Evolutionary conservation across 2,888 invertebrate species (phyloP).

Genomic region (Mythimna impura): DNA sequence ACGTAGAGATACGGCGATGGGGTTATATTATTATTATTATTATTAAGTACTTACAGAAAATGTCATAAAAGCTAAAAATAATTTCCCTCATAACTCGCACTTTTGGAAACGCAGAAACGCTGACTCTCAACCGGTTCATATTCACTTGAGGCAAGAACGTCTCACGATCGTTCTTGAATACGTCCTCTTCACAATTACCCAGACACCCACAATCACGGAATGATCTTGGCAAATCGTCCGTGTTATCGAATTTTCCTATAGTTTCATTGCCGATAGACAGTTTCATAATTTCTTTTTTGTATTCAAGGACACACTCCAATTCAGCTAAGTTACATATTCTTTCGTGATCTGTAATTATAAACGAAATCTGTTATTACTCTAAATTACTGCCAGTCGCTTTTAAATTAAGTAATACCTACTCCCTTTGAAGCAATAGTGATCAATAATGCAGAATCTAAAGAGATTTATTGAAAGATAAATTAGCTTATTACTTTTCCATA

Average conservation of each 20-base stretch:
- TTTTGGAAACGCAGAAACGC: constrained; percentile 92
- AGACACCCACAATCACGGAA: constrained; percentile 81
- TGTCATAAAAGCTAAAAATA: constrained; percentile 93
- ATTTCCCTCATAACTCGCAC: constrained; percentile 92
- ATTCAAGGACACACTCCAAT: constrained; percentile 78
- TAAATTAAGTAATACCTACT: neutral
- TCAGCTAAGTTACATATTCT: constrained; percentile 80
- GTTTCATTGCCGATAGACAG: constrained; percentile 75
- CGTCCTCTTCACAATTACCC: constrained; percentile 80
- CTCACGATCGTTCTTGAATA: constrained; percentile 79
- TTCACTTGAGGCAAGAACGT: constrained; percentile 68
- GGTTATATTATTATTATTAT: too few species aligned
- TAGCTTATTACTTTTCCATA: too few species aligned
- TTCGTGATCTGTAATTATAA: constrained; percentile 76
- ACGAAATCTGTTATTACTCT: neutral
- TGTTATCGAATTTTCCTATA: constrained; percentile 63
- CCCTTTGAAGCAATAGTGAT: too few species aligned
- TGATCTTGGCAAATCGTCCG: constrained; percentile 73
- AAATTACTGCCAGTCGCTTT: too few species aligned
- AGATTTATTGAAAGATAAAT: too few species aligned
- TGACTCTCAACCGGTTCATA: constrained; percentile 79
- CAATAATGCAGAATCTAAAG: too few species aligned
- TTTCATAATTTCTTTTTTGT: constrained; percentile 78
- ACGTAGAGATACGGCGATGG: too few species aligned
- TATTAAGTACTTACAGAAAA: constrained; percentile 91